Conservation (phyloP, 2,888 invertebrate species). For the Ornithoptera priamus region DNA sequence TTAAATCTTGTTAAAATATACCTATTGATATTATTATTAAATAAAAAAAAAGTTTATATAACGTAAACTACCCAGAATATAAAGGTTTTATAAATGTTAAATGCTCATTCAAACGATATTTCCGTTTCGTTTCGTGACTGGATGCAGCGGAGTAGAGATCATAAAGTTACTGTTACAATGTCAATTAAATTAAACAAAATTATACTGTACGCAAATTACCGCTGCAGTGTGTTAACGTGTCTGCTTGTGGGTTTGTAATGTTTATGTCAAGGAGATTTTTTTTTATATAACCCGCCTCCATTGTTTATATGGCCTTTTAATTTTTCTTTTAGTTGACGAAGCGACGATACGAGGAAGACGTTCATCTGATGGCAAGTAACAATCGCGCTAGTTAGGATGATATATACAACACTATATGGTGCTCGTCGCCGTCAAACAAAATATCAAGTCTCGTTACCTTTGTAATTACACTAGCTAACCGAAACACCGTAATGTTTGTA, state of each 20-base stretch:
- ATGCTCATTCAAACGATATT: slow-evolving; percentile 7
- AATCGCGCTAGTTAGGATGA: too few relatives aligned
- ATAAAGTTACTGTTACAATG: slow-evolving; percentile 8
- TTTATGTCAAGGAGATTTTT: background rate
- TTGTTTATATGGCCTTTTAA: background rate
- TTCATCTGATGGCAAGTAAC: too few relatives aligned
- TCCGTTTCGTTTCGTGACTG: slow-evolving; percentile 19
- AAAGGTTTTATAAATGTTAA: background rate
- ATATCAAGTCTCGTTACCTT: too few relatives aligned
- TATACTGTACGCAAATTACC: background rate
- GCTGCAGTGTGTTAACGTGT: background rate
- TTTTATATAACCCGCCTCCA: background rate
- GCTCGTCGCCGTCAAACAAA: too few relatives aligned
- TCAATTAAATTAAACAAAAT: slow-evolving; percentile 12
- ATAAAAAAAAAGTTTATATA: too few relatives aligned
- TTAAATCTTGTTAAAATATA: too few relatives aligned
- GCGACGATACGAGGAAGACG: too few relatives aligned
- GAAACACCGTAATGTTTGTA: too few relatives aligned
- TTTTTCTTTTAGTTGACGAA: too few relatives aligned
- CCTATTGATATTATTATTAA: too few relatives aligned
- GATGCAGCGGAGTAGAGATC: background rate
- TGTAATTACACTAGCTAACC: too few relatives aligned
- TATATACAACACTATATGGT: too few relatives aligned
- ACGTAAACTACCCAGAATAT: background rate
- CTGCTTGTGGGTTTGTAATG: background rate